Percentiles rank a stretch among this genome's conserved stretches.
These are phyloP conservation scores for Laterallus jamaicensis DNA, from an alignment of 2,113 vertebrate species.

Conservation along the genomic window DNA sequence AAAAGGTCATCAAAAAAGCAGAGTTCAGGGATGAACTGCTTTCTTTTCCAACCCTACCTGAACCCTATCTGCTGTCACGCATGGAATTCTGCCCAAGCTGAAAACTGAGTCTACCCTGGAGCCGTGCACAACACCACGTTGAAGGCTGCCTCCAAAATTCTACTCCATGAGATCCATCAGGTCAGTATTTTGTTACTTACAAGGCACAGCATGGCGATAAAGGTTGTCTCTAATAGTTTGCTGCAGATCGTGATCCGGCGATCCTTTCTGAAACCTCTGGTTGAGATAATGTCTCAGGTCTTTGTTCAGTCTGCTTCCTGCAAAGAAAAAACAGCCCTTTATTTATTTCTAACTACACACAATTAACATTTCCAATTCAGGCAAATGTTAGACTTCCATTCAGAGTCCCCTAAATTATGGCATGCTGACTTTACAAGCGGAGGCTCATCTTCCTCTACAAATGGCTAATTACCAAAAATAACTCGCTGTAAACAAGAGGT, in stretches of 20 bases:
- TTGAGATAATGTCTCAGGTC: conserved; percentile 94
- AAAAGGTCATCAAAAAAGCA: neutral
- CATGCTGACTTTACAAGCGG: conserved; percentile 35
- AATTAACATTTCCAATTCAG: conserved; percentile 9
- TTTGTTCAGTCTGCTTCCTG: conserved; percentile 94
- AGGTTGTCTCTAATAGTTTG: conserved; percentile 97
- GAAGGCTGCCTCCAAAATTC: neutral
- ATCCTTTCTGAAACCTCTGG: conserved; percentile 97
- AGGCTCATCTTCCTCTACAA: conserved; percentile 57
- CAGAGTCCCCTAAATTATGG: conserved; percentile 49
- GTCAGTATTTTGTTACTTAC: conserved; percentile 78
- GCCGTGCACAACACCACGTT: neutral
- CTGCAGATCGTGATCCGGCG: conserved; percentile 92
- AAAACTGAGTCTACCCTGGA: neutral
- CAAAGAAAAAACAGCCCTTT: conserved; percentile 61
- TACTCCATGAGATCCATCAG: neutral
- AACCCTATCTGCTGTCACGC: neutral
- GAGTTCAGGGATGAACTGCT: neutral
- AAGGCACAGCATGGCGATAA: conserved; percentile 98
- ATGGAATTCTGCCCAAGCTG: neutral
- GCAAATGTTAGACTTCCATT: conserved; percentile 39
- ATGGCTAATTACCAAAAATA: conserved; percentile 69
- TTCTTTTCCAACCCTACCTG: neutral
- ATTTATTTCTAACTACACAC: conserved; percentile 2
- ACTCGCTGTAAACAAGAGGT: conserved; percentile 57